A percentile compares a stretch with the other conserved stretches of the same genome.
Evolutionary conservation across 2,113 vertebrate species (phyloP).

Genomic region (Platycercus adscitus): DNA sequence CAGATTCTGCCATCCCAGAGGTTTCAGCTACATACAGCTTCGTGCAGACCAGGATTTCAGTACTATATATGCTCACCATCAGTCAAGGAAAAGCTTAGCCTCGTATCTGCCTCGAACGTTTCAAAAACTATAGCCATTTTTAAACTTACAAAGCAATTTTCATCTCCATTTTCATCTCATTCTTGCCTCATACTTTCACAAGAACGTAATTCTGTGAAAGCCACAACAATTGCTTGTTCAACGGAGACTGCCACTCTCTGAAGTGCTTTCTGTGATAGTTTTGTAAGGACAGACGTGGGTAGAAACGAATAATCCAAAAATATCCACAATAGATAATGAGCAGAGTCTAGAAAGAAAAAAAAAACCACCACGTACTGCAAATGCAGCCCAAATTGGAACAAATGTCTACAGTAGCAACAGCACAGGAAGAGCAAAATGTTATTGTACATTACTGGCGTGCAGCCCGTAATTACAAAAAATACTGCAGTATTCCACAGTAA

Average conservation of each 20-base stretch:
- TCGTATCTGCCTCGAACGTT: not conserved
- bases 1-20: not conserved
- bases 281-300: slow-evolving; percentile 6
- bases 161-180: not conserved
- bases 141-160: slow-evolving; percentile 46
- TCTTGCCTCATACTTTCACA: slow-evolving; percentile 38
- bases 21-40: not conserved
- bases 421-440: slow-evolving; percentile 65
- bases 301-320: slow-evolving; percentile 63
- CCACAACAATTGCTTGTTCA: slow-evolving; percentile 57
- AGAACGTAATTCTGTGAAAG: slow-evolving; percentile 35
- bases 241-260: not conserved
- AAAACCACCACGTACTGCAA: not conserved
- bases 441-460: slow-evolving; percentile 47
- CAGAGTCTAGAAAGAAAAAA: not conserved
- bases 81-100: not conserved
- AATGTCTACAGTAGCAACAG: slow-evolving; percentile 60
- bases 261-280: slow-evolving; percentile 49
- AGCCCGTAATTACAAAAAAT: slow-evolving; percentile 45
- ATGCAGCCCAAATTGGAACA: slow-evolving; percentile 38
- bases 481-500: slow-evolving; percentile 44
- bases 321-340: slow-evolving; percentile 57
- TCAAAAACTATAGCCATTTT: not conserved
- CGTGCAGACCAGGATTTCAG: not conserved
- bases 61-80: not conserved